Evolutionary conservation across 2,113 vertebrate genomes (phyloP).

Genomic region (Phrynocephalus versicolor): DNA sequence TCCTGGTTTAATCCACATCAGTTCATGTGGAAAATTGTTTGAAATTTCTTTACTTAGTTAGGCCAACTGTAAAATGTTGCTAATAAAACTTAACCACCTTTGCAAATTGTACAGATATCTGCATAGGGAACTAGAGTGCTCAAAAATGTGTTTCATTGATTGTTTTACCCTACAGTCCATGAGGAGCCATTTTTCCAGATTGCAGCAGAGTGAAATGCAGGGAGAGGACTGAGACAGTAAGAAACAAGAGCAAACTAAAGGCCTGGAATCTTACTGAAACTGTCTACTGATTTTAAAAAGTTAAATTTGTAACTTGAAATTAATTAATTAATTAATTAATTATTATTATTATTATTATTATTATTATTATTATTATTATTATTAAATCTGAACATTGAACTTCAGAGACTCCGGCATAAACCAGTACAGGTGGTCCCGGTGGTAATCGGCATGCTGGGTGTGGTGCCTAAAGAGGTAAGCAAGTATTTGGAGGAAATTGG

Average conservation of each 20-base stretch:
- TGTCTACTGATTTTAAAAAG: background rate
- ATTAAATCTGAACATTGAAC: too few species aligned
- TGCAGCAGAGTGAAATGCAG: background rate
- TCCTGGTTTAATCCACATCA: conserved; percentile 36
- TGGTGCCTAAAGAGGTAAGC: too few species aligned
- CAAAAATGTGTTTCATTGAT: conserved; percentile 23
- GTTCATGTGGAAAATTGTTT: conserved; percentile 40
- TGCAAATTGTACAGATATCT: conserved; percentile 51
- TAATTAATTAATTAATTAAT: too few species aligned
- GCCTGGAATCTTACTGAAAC: background rate
- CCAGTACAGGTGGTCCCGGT: too few species aligned
- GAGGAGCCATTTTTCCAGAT: background rate
- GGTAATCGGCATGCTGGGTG: too few species aligned
- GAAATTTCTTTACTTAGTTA: conserved; percentile 61
- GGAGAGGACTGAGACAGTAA: background rate
- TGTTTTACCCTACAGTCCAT: conserved; percentile 8
- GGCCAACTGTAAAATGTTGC: conserved; percentile 59
- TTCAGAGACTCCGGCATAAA: too few species aligned
- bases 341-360: too few species aligned
- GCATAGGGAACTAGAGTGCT: background rate
- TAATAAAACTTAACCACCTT: conserved; percentile 63
- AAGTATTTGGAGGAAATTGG: too few species aligned
- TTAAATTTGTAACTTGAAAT: background rate
- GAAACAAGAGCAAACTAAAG: background rate
- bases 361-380: too few species aligned